These are phyloP conservation scores for Trachelus stipa DNA, from an alignment of 2,888 invertebrate genomes.

Conservation along the genomic window DNA sequence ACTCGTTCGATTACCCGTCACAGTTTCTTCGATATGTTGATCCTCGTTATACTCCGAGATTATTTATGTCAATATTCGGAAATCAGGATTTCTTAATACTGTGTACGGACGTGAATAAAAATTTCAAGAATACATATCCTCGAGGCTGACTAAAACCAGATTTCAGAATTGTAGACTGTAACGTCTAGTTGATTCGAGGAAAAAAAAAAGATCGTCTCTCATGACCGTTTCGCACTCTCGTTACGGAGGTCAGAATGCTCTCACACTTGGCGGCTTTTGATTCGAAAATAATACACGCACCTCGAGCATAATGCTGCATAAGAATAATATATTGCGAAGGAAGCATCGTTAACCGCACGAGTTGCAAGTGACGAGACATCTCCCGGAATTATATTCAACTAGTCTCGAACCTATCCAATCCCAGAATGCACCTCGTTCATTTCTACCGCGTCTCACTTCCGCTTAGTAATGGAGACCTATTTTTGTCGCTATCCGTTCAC, in stretches of 20 bases:
- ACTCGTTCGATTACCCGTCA: neutral
- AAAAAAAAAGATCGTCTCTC: neutral
- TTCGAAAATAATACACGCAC: neutral
- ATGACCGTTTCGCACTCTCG: neutral
- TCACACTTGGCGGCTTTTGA: neutral
- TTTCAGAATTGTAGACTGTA: neutral
- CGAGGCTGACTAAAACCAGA: neutral
- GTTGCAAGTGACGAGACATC: neutral
- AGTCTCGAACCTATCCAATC: neutral
- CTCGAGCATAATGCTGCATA: neutral
- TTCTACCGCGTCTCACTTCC: neutral
- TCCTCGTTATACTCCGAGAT: neutral
- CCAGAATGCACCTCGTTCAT: neutral
- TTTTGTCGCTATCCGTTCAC: neutral
- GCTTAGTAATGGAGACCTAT: neutral
- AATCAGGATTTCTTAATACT: neutral
- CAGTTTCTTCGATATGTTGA: neutral
- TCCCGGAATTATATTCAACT: neutral
- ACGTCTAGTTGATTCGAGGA: neutral
- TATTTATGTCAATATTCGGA: neutral
- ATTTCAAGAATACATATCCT: neutral
- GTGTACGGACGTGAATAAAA: neutral
- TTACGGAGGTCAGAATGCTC: neutral
- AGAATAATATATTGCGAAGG: neutral
- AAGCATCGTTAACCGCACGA: neutral